phyloP scores from a whole-genome alignment of 2,797 vertebrate genomes.

The Gallinago stenura region DNA sequence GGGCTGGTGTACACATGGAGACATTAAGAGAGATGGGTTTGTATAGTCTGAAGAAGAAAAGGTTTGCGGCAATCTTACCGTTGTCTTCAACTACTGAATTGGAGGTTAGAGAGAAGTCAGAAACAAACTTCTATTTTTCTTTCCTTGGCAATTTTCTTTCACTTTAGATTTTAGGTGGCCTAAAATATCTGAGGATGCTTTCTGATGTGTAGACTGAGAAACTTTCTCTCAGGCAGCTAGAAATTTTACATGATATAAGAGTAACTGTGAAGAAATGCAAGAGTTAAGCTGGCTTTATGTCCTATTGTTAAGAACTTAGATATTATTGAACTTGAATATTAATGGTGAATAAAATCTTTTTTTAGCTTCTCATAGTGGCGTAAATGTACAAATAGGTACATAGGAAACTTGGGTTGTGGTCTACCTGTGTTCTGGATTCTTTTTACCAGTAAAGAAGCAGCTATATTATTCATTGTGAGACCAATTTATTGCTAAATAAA shows the following conservation, averaged over 20 bases:
- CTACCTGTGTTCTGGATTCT: neutral
- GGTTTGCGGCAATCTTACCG: neutral
- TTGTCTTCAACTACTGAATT: neutral
- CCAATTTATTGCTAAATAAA: neutral
- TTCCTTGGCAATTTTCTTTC: neutral
- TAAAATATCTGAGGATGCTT: neutral
- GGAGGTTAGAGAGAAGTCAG: neutral
- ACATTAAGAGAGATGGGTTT: neutral
- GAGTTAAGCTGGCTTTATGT: neutral
- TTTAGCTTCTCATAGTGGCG: neutral
- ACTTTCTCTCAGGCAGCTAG: neutral
- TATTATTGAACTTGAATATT: neutral
- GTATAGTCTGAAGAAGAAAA: neutral
- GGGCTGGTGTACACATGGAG: neutral
- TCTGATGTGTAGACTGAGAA: neutral
- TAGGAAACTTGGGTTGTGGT: rapidly evolving
- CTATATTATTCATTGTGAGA: neutral
- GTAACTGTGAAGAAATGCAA: neutral
- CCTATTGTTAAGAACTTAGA: neutral
- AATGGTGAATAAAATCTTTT: neutral
- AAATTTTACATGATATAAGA: neutral
- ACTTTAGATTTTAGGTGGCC: neutral
- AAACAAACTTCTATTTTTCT: neutral
- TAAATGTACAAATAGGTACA: neutral
- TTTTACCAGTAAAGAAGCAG: neutral